Evolutionary conservation across 2,797 vertebrate genomes (phyloP).

Genomic region (Taenioides sp.): DNA sequence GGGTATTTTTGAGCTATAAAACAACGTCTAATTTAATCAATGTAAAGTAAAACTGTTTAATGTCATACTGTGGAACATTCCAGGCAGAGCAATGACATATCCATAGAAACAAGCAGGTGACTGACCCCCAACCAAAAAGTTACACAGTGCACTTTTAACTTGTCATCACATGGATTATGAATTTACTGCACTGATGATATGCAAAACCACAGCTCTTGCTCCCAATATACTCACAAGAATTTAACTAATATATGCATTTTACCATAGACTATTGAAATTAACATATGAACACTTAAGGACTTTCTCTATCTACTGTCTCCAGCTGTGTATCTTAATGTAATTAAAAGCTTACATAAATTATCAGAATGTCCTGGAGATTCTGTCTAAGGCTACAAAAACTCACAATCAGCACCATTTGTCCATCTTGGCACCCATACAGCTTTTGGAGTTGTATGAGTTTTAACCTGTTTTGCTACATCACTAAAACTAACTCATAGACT

Average conservation of each 20-base stretch:
- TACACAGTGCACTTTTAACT: no score
- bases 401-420: background rate
- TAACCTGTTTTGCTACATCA: slow-evolving; percentile 17
- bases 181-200: background rate
- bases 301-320: background rate
- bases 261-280: background rate
- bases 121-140: no score
- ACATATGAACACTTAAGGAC: background rate
- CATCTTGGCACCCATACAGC: slow-evolving; percentile 17
- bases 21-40: no score
- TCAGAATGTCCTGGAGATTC: background rate
- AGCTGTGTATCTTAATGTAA: slow-evolving; percentile 5
- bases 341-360: background rate
- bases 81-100: no score
- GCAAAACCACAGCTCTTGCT: background rate
- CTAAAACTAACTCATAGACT: slow-evolving; percentile 6
- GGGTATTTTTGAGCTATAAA: no score
- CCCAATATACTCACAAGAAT: background rate
- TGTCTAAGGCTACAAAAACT: background rate
- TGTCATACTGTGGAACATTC: no score
- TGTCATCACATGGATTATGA: no score
- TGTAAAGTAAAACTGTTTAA: no score
- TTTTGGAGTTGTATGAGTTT: slow-evolving; percentile 12
- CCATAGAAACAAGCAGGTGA: no score
- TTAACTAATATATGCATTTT: background rate